phyloP scores from a whole-genome alignment of 2,888 invertebrate genomes.

The Drosophila cracens region DNA sequence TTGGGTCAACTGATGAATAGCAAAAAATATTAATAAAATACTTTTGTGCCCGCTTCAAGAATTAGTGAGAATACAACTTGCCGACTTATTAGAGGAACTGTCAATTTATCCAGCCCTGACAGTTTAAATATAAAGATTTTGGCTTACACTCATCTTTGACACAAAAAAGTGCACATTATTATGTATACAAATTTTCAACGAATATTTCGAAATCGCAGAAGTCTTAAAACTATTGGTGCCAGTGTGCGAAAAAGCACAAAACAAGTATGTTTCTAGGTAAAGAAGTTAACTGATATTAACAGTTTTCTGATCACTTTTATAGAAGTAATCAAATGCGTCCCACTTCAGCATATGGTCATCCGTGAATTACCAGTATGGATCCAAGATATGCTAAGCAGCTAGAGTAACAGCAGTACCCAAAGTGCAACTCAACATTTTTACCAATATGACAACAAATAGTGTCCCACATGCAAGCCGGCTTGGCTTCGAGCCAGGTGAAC shows the following conservation, averaged over 20 bases:
- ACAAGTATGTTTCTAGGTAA: background rate
- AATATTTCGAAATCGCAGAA: background rate
- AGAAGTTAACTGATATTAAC: background rate
- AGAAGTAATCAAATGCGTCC: background rate
- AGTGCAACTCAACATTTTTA: slow-evolving; percentile 43
- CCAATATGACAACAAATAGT: slow-evolving; percentile 65
- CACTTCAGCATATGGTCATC: slow-evolving; percentile 6
- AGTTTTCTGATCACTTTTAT: background rate
- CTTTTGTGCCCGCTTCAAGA: background rate
- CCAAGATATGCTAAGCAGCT: slow-evolving; percentile 21
- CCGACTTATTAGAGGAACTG: background rate
- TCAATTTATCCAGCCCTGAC: background rate
- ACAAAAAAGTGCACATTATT: background rate
- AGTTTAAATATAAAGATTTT: background rate
- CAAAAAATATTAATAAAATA: background rate
- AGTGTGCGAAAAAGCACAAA: background rate
- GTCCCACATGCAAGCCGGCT: slow-evolving; percentile 46
- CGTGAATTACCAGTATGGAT: slow-evolving; percentile 43
- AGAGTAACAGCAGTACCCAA: slow-evolving; percentile 48
- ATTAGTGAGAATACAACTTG: background rate
- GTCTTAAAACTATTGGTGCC: background rate
- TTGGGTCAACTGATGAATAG: background rate
- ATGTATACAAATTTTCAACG: background rate
- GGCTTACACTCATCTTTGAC: background rate
- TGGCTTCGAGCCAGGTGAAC: slow-evolving; percentile 32